Evolutionary conservation across 2,888 invertebrate genomes (phyloP).

Genomic region (Acrobasis suavella): DNA sequence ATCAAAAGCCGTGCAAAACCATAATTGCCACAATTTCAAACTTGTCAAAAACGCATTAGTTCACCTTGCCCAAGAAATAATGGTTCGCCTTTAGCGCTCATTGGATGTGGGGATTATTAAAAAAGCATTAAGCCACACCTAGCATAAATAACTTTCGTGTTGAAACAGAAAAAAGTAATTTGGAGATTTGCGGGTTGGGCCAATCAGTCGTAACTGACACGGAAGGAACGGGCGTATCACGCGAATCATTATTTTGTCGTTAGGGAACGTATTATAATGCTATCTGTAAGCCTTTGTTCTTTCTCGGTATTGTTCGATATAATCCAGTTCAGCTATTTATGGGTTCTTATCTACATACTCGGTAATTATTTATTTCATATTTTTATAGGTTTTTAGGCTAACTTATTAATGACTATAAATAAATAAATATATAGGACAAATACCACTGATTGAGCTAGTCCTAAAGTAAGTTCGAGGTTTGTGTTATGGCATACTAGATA

Average conservation of each 20-base stretch:
- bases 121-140: slow-evolving; percentile 80
- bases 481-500: too few relatives aligned
- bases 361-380: neutral
- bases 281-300: slow-evolving; percentile 51
- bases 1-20: slow-evolving; percentile 74
- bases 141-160: slow-evolving; percentile 67
- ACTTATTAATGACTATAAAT: too few relatives aligned
- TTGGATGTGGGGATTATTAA: slow-evolving; percentile 78
- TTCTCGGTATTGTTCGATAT: slow-evolving; percentile 16
- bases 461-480: too few relatives aligned
- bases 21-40: slow-evolving; percentile 78
- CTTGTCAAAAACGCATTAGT: slow-evolving; percentile 82
- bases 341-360: neutral
- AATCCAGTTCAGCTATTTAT: neutral
- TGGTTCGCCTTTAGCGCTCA: slow-evolving; percentile 71
- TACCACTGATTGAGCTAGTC: too few relatives aligned
- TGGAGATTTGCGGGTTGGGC: slow-evolving; percentile 71
- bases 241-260: slow-evolving; percentile 81
- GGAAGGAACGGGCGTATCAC: slow-evolving; percentile 74
- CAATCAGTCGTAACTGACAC: slow-evolving; percentile 78
- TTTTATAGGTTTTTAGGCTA: neutral
- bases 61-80: slow-evolving; percentile 62
- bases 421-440: too few relatives aligned
- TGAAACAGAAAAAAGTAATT: slow-evolving; percentile 75
- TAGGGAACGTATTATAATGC: slow-evolving; percentile 69